These are phyloP conservation scores for Chaenogobius annularis DNA, from an alignment of 2,113 vertebrate species.

Conservation along the genomic window DNA sequence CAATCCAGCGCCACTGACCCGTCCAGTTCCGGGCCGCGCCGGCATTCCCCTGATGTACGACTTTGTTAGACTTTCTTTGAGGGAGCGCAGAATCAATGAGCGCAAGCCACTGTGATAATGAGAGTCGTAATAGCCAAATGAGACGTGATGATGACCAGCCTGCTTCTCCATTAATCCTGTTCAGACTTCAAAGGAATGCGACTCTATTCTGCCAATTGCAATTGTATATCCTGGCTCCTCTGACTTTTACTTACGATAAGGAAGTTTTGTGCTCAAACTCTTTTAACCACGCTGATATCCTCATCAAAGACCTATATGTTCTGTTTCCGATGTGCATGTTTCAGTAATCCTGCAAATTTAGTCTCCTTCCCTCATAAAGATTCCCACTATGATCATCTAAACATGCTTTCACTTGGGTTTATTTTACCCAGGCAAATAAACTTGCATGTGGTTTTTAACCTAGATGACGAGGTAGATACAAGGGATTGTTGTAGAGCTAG, in stretches of 20 bases:
- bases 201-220: background rate
- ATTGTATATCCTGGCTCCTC: background rate
- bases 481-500: background rate
- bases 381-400: no score
- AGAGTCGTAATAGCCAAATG: slow-evolving; percentile 36
- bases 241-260: background rate
- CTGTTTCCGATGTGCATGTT: no score
- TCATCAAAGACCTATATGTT: no score
- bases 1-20: slow-evolving; percentile 45
- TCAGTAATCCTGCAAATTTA: no score
- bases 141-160: slow-evolving; percentile 34
- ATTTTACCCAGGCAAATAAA: no score
- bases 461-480: background rate
- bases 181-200: background rate
- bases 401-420: no score
- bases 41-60: slow-evolving; percentile 21
- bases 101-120: slow-evolving; percentile 28
- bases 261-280: background rate
- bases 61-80: slow-evolving; percentile 21
- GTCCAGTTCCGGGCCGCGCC: slow-evolving; percentile 16
- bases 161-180: slow-evolving; percentile 35
- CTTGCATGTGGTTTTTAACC: no score
- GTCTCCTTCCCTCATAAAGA: no score
- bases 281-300: background rate
- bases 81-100: slow-evolving; percentile 27